A percentile compares a stretch with the other conserved stretches of the same genome.
phyloP scores from a whole-genome alignment of 2,113 vertebrate genomes.

The Urocitellus parryii region DNA sequence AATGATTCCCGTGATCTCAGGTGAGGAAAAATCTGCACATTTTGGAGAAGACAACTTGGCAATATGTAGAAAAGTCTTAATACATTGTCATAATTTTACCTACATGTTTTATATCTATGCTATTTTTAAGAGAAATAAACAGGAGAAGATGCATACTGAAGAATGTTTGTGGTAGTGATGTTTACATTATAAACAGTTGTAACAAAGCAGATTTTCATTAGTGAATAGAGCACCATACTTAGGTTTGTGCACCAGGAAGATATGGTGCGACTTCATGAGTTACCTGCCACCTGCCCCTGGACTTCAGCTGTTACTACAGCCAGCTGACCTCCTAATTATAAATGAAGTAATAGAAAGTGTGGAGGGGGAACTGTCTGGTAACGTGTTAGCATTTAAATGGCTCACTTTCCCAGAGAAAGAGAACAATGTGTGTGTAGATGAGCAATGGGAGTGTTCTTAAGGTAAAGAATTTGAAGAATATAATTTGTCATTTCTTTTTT shows the following conservation, averaged over 20 bases:
- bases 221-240: too few species aligned
- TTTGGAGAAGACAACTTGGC: background rate
- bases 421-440: too few species aligned
- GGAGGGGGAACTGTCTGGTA: rapidly evolving
- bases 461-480: background rate
- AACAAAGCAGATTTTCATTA: rapidly evolving
- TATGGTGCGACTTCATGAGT: rapidly evolving
- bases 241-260: too few species aligned
- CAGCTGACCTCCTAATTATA: background rate
- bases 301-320: rapidly evolving
- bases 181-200: too few species aligned
- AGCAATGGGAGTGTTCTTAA: background rate
- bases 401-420: background rate
- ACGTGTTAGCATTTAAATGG: background rate
- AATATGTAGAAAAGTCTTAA: background rate
- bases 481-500: background rate
- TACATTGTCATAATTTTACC: background rate
- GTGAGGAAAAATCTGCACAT: rapidly evolving
- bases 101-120: background rate
- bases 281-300: background rate
- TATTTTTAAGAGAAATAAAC: background rate
- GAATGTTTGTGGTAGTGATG: background rate
- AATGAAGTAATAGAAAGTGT: background rate
- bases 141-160: background rate
- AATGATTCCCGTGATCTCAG: rapidly evolving